phyloP scores from a whole-genome alignment of 2,888 invertebrate species.

The Luffia ferchaultella region DNA sequence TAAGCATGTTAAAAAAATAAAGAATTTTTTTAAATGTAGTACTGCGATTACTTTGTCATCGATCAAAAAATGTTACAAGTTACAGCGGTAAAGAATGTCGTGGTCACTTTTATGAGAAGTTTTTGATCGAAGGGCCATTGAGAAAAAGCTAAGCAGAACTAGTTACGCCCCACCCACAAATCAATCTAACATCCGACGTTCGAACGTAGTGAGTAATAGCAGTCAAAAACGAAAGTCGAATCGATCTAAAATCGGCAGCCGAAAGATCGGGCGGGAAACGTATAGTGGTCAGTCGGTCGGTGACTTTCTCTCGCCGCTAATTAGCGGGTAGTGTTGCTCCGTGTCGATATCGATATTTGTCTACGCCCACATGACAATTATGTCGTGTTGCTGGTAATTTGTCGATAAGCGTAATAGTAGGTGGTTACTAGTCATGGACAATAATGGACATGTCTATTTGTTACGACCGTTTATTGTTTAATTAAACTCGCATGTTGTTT shows the following conservation, averaged over 20 bases:
- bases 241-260: conserved; percentile 59
- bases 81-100: background rate
- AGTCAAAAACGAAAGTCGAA: conserved; percentile 65
- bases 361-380: conserved; percentile 2
- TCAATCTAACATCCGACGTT: background rate
- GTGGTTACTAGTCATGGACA: too few species aligned
- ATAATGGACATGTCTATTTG: too few species aligned
- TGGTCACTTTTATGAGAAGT: background rate
- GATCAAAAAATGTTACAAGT: background rate
- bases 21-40: too few species aligned
- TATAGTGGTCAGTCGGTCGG: conserved; percentile 62
- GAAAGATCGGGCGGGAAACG: conserved; percentile 44
- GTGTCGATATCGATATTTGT: background rate
- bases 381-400: background rate
- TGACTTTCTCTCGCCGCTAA: conserved; percentile 57
- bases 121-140: background rate
- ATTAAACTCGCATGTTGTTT: too few species aligned
- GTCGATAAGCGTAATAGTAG: background rate
- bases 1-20: too few species aligned
- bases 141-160: background rate
- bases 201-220: conserved; percentile 30
- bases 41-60: too few species aligned
- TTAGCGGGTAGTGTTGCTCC: conserved; percentile 27
- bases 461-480: too few species aligned
- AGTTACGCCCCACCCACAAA: background rate